phyloP scores from a whole-genome alignment of 2,888 invertebrate species.

The Pogonocherus hispidulus region DNA sequence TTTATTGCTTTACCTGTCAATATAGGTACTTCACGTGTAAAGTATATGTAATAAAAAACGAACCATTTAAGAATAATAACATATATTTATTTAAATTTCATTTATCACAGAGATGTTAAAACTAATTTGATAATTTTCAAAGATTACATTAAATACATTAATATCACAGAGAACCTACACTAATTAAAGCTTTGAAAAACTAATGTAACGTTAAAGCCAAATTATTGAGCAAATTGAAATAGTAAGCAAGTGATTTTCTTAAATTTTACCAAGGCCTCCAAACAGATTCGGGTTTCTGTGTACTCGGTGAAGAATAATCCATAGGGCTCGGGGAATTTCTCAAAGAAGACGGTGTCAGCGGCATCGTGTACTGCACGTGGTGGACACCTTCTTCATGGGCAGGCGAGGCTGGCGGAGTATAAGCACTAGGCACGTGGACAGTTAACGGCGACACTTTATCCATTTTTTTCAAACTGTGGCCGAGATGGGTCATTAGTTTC shows the following conservation, averaged over 20 bases:
- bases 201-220: slow-evolving; percentile 41
- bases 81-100: slow-evolving; percentile 16
- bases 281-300: slow-evolving; percentile 67
- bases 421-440: slow-evolving; percentile 71
- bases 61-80: not conserved
- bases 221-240: slow-evolving; percentile 42
- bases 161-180: slow-evolving; percentile 34
- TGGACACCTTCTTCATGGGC: slow-evolving; percentile 68
- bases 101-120: slow-evolving; percentile 20
- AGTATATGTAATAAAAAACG: slow-evolving; percentile 6
- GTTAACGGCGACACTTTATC: slow-evolving; percentile 73
- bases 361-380: slow-evolving; percentile 78
- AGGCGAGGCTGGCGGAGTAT: slow-evolving; percentile 72
- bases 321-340: slow-evolving; percentile 72
- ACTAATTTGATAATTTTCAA: slow-evolving; percentile 14
- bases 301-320: slow-evolving; percentile 39
- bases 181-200: slow-evolving; percentile 41
- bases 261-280: slow-evolving; percentile 73
- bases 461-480: slow-evolving; percentile 85
- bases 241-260: slow-evolving; percentile 21
- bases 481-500: slow-evolving; percentile 89
- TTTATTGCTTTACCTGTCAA: too few species aligned
- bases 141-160: slow-evolving; percentile 10
- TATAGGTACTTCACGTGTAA: too few species aligned
- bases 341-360: slow-evolving; percentile 73